phyloP scores from a whole-genome alignment of 2,113 vertebrate species.

The Nannobrachium achirus region DNA sequence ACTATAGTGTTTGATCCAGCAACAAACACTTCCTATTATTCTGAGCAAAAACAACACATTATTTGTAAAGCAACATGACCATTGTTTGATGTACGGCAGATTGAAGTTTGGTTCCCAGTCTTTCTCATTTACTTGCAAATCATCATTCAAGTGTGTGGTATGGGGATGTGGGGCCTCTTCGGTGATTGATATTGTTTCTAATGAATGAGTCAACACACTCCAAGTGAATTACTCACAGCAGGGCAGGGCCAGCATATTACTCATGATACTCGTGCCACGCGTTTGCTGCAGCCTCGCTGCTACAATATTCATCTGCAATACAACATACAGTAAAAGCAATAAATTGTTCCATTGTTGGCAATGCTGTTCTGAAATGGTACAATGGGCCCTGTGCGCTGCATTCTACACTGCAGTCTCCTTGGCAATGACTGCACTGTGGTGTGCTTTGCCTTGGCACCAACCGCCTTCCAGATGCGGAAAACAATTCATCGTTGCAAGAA shows the following conservation, averaged over 20 bases:
- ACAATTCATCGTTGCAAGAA: too few species aligned
- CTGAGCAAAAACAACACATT: background rate
- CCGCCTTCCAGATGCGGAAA: too few species aligned
- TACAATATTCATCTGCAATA: constrained; percentile 19
- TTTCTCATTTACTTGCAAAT: constrained; percentile 48
- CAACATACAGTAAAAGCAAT: background rate
- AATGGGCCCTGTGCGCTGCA: too few species aligned
- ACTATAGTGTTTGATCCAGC: too few species aligned
- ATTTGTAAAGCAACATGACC: constrained; percentile 18
- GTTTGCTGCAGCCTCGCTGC: constrained; percentile 24
- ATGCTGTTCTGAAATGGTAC: too few species aligned
- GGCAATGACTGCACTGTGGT: too few species aligned
- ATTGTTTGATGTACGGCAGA: constrained; percentile 30
- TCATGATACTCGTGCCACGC: constrained; percentile 16
- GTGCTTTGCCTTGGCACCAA: too few species aligned
- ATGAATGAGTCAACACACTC: constrained; percentile 57
- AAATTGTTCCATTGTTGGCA: too few species aligned
- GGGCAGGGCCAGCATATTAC: constrained; percentile 40
- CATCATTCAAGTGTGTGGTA: constrained; percentile 43
- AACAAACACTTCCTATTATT: too few species aligned
- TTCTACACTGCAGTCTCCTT: too few species aligned
- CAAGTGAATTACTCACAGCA: constrained; percentile 54
- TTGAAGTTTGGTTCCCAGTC: constrained; percentile 20
- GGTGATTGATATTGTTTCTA: constrained; percentile 43
- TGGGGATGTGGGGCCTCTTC: constrained; percentile 23